A percentile compares a stretch with the other conserved stretches of the same genome.
Evolutionary conservation across 1,140 invertebrate genomes (phyloP).

Genomic region (Limonius californicus): DNA sequence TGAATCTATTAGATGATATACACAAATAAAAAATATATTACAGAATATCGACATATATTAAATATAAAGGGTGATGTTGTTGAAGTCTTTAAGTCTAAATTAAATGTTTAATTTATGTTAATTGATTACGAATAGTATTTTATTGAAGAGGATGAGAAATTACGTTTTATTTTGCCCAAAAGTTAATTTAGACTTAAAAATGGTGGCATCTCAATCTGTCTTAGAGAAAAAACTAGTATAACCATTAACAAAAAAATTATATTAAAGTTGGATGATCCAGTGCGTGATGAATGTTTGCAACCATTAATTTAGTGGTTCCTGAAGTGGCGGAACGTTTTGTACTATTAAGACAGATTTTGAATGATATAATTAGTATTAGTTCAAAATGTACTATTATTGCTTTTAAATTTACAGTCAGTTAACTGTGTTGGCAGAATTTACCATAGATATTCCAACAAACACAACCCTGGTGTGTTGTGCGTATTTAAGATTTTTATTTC

Average conservation of each 20-base stretch:
- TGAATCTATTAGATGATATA: conserved; percentile 2
- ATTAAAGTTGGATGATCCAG: too few relatives aligned
- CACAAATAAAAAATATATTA: background rate
- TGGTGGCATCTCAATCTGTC: background rate
- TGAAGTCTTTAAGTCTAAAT: conserved; percentile 8
- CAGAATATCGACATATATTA: background rate
- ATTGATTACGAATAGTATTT: background rate
- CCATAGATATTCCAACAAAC: too few relatives aligned
- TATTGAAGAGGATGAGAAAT: background rate
- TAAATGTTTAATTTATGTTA: background rate
- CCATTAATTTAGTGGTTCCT: background rate
- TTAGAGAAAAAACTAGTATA: background rate
- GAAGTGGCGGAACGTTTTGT: background rate
- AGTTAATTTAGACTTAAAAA: conserved; percentile 10
- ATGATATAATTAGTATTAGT: background rate
- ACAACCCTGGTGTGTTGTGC: background rate
- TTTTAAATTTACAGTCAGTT: background rate
- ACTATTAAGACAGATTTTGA: conserved; percentile 1
- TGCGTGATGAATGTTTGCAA: background rate
- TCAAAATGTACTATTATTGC: background rate
- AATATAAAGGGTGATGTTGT: background rate
- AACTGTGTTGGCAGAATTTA: too few relatives aligned
- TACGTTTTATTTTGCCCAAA: background rate
- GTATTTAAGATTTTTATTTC: background rate
- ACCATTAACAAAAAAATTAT: background rate